Evolutionary conservation across 2,113 vertebrate species (phyloP), one percentile per base, ranked within the genome.

Genomic region (Dicentrarchus labrax): DNA sequence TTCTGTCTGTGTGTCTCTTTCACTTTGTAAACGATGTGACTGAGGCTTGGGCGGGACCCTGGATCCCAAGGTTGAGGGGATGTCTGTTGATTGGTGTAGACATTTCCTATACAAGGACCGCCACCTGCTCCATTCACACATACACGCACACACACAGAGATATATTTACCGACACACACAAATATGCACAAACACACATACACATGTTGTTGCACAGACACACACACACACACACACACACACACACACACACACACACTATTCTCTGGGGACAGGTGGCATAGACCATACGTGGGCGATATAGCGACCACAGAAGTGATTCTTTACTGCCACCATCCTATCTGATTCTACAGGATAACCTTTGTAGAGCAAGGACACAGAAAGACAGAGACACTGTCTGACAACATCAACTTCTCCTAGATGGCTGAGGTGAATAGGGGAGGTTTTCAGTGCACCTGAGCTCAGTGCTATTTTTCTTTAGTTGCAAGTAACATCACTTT

Each of bases 1-100:
- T 90, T 89, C 92, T 92, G 90, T 93, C 93, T 92, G 89, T 61
- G 87, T 91, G 93, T 94, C 94, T 93, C 91, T 93, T 93, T 89
- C 65, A 90, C 87, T 95, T 94, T 91, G 67, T 68, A 78, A 72
- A 76, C 70, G 36, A 76, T 85, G 90, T 92, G 91, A 93, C 84
- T 84, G 86, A 93, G 74, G 86, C 75, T 76, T 88, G 86, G 87
- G 83, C 84, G 82, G 88, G 88, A 93, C 91, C 89, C 81, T 47
- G 30, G 81, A 90, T 87, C 91, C 90, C 93, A 94, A 94, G 94
- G 94, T 95, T 94, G 94, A 95, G 86, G 91, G 84, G 89, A 79
- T 80, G 88, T 87, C 84, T 72, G 81, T 72, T 95, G 94, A 96
- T 96, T 94, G 92, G 87, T 87, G 87, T 92, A 89, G 95, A 94